Conservation (phyloP, 1,140 invertebrate genomes). For the Catajapyx aquilonaris region DNA sequence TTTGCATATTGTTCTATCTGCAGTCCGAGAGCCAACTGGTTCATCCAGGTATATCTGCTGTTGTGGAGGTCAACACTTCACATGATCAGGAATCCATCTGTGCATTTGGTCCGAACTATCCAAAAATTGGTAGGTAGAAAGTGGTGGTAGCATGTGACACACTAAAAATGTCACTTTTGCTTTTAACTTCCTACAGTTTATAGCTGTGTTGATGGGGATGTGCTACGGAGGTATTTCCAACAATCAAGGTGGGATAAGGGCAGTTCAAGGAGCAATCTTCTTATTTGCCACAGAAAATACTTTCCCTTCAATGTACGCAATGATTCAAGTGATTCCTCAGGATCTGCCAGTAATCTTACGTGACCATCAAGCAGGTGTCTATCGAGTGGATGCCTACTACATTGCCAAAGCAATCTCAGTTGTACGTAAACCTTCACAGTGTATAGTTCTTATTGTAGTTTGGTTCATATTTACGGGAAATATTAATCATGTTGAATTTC, state of each 20-base stretch:
- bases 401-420: slow-evolving; percentile 65
- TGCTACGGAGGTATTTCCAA: slow-evolving; percentile 71
- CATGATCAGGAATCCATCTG: slow-evolving; percentile 67
- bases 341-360: slow-evolving; percentile 81
- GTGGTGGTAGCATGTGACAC: too few species aligned
- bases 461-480: too few species aligned
- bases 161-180: too few species aligned
- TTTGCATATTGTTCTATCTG: too few species aligned
- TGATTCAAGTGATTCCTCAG: slow-evolving; percentile 76
- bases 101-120: slow-evolving; percentile 67
- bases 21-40: slow-evolving; percentile 74
- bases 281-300: slow-evolving; percentile 83
- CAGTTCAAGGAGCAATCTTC: slow-evolving; percentile 90
- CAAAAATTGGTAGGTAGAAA: slow-evolving; percentile 59
- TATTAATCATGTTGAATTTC: too few species aligned
- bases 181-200: slow-evolving; percentile 61
- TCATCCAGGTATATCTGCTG: slow-evolving; percentile 66
- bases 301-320: slow-evolving; percentile 75
- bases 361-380: slow-evolving; percentile 80
- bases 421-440: slow-evolving; percentile 58
- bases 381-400: slow-evolving; percentile 81
- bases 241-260: slow-evolving; percentile 76
- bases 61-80: slow-evolving; percentile 77
- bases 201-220: slow-evolving; percentile 62
- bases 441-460: too few species aligned